A percentile compares a stretch with the other conserved stretches of the same genome.
phyloP scores from a whole-genome alignment of 2,113 vertebrate genomes.

The Plestiodon gilberti region DNA sequence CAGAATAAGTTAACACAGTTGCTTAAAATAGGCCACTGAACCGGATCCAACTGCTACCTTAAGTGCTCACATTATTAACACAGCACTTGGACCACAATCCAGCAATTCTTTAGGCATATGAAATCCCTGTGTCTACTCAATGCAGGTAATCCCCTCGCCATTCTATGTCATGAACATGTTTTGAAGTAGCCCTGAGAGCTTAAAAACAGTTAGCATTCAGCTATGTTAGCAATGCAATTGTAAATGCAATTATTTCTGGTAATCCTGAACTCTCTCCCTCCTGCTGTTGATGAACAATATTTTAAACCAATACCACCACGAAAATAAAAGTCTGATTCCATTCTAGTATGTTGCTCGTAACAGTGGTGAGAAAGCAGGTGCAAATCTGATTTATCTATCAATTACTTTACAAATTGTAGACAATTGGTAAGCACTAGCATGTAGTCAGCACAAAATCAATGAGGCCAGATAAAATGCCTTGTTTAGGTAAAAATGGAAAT shows the following conservation, averaged over 20 bases:
- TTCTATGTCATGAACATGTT: not conserved
- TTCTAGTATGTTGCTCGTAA: constrained; percentile 4
- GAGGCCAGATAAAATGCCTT: constrained; percentile 50
- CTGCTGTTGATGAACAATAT: not conserved
- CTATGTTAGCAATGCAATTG: not conserved
- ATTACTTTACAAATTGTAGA: constrained; percentile 67
- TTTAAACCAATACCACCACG: not conserved
- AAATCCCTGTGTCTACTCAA: not conserved
- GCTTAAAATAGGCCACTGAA: not conserved
- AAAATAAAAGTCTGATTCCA: constrained; percentile 36
- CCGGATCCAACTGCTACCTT: not conserved
- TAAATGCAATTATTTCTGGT: not conserved
- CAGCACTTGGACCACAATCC: not conserved
- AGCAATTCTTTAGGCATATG: not conserved
- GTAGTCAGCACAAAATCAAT: constrained; percentile 68
- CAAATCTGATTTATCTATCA: constrained; percentile 63
- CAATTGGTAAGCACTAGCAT: constrained; percentile 58
- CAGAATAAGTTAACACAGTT: not conserved
- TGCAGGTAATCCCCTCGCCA: not conserved
- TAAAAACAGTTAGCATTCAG: not conserved
- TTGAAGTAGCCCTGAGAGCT: not conserved
- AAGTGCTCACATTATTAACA: not conserved
- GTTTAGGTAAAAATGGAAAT: constrained; percentile 37
- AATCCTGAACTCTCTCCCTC: not conserved
- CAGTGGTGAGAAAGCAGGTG: constrained; percentile 32